These are phyloP conservation scores for Melanostigma gelatinosum DNA, from an alignment of 2,113 vertebrate genomes.

Conservation along the genomic window DNA sequence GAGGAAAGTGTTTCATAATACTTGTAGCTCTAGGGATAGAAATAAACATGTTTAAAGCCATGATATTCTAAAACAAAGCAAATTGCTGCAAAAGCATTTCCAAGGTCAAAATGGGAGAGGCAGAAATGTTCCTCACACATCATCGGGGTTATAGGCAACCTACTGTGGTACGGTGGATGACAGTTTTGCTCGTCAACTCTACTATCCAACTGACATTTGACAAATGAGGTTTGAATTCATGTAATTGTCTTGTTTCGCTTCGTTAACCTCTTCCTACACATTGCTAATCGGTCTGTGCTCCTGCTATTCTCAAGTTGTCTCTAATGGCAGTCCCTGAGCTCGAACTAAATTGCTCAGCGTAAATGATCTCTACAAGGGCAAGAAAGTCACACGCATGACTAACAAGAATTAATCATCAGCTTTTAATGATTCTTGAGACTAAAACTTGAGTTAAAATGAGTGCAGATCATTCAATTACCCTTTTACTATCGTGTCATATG, in stretches of 20 bases:
- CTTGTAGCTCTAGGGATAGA: not conserved
- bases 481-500: slow-evolving; percentile 1
- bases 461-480: slow-evolving; percentile 5
- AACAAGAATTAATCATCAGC: slow-evolving; percentile 33
- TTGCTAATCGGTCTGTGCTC: slow-evolving; percentile 40
- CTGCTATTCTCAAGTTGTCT: not conserved
- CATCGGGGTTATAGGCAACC: not conserved
- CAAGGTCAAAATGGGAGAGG: not conserved
- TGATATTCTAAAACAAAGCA: not conserved
- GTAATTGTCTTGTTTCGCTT: slow-evolving; percentile 52
- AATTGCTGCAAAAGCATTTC: not conserved
- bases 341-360: not conserved
- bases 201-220: slow-evolving; percentile 64
- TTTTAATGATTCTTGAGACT: slow-evolving; percentile 23
- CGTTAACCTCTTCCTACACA: slow-evolving; percentile 57
- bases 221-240: slow-evolving; percentile 61
- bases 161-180: slow-evolving; percentile 34
- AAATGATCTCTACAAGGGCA: slow-evolving; percentile 37
- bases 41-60: not conserved
- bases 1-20: not conserved
- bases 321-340: slow-evolving; percentile 37
- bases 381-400: slow-evolving; percentile 27
- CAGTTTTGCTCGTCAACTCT: slow-evolving; percentile 52
- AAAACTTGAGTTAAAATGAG: slow-evolving; percentile 5
- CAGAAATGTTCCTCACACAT: not conserved